Conservation (phyloP, 2,888 invertebrate genomes). For the Iphiclides podalirius region DNA sequence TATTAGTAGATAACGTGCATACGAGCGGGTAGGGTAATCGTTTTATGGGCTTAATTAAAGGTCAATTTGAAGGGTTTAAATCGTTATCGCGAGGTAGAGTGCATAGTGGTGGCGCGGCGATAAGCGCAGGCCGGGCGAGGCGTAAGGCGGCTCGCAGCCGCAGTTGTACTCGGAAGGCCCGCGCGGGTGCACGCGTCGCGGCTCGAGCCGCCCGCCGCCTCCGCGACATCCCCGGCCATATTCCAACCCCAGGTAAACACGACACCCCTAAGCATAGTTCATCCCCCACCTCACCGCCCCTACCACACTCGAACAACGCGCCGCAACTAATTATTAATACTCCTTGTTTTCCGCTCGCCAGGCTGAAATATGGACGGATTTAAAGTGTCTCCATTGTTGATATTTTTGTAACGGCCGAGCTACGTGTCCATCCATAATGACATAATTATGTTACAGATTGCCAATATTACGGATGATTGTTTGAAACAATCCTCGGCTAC, state of each 20-base stretch:
- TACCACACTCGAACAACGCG: conserved; percentile 43
- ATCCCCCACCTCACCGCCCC: conserved; percentile 20
- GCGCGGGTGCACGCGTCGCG: conserved; percentile 73
- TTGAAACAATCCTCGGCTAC: neutral
- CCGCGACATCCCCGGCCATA: conserved; percentile 43
- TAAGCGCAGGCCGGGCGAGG: conserved; percentile 63
- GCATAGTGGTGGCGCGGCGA: conserved; percentile 60
- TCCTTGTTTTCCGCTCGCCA: conserved; percentile 1
- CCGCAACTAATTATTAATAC: conserved; percentile 5
- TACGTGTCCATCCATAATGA: conserved; percentile 28
- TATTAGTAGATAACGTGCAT: neutral
- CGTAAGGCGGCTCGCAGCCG: conserved; percentile 45
- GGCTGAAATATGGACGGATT: conserved; percentile 33
- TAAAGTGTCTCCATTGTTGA: conserved; percentile 28
- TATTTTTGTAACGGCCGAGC: conserved; percentile 32
- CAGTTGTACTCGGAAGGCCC: conserved; percentile 69
- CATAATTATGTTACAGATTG: conserved; percentile 25
- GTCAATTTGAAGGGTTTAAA: conserved; percentile 41
- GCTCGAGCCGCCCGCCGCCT: conserved; percentile 45
- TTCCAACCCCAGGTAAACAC: conserved; percentile 65
- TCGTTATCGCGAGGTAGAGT: conserved; percentile 57
- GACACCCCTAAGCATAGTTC: conserved; percentile 27
- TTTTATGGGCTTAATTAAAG: conserved; percentile 24
- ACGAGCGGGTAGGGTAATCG: conserved; percentile 7
- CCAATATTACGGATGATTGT: conserved; percentile 14